These are phyloP conservation scores for Hydrotaea diabolus DNA, from an alignment of 2,888 invertebrate species.

Conservation along the genomic window DNA sequence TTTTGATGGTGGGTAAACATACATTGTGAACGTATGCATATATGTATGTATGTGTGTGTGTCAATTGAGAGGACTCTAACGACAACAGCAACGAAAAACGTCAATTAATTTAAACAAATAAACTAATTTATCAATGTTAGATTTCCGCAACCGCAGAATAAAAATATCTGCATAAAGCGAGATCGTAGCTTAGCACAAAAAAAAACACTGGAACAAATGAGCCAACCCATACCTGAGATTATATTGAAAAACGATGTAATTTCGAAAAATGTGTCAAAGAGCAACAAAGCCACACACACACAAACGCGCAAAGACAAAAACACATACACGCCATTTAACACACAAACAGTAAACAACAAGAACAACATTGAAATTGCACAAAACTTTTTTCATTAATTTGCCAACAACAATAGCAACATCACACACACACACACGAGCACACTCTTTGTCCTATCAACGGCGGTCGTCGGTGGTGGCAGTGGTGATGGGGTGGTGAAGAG, in stretches of 20 bases:
- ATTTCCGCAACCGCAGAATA: background rate
- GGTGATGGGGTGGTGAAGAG: background rate
- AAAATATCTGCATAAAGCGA: background rate
- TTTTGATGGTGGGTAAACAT: background rate
- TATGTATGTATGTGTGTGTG: background rate
- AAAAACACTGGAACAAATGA: background rate
- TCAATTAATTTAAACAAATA: constrained; percentile 23
- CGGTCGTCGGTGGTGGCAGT: background rate
- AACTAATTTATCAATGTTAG: constrained; percentile 32
- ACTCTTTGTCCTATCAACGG: background rate
- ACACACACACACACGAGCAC: background rate
- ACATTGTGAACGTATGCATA: background rate
- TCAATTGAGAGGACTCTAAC: background rate
- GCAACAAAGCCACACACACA: background rate
- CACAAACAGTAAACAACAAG: background rate
- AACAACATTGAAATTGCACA: background rate
- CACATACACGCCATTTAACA: constrained; percentile 9
- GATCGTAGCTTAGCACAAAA: background rate
- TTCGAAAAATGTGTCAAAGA: constrained; percentile 10
- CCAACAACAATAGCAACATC: background rate
- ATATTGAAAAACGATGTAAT: constrained; percentile 42
- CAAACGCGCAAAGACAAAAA: background rate
- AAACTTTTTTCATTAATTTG: constrained; percentile 41
- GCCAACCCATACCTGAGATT: background rate
- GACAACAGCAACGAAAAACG: background rate